Base-by-base conservation (phyloP, 2,888 invertebrate genomes). In the Dioctria linearis region DNA sequence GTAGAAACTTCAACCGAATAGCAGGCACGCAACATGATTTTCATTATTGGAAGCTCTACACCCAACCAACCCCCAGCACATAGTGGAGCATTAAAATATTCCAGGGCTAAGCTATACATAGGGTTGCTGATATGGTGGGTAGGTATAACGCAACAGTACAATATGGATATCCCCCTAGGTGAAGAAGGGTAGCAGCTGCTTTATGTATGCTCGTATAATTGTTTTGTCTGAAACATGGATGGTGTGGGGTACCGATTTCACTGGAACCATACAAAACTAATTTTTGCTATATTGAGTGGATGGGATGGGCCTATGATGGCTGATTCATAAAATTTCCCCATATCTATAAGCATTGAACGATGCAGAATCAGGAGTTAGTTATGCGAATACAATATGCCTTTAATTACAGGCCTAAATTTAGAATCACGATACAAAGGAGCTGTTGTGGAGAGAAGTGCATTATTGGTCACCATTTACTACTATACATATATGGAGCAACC, bases 401-500 rank as follows among this genome's bases (percentile, higher is more conserved):
- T 67, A 67, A 67, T 67, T 67, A 67, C 43, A 67, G 67, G 43
- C 67, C 67, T 5, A 67, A 67, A 67, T 67, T 67, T 67, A 67
- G 67, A 43, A 43, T 9, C 25, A 42, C 67, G 49, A 46, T 67
- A 67, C 46, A 67, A 67, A 67, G 67, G 67, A 67, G 2, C 49
- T 42, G 25, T 46, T 42, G 25, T 67, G 43, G 25, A 67, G 46
- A 13, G 67, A 43, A 46, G 67, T 67, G 67, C 67, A 67, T 67
- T 67, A 67, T 43, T 8, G 8, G 5, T 46, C 46, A 46, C 49
- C 39, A 11, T 25, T 25, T 25, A 25, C 25, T 25, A 25, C 25
- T 25, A 25, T 25, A 25, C n/a, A 25, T 25, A 25, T 25, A 2
- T 25, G 25, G 2, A 25, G 25, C 25, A 25, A 25, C 25, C 25